Conservation (phyloP, 2,113 vertebrate species). For the Trichechus manatus region DNA sequence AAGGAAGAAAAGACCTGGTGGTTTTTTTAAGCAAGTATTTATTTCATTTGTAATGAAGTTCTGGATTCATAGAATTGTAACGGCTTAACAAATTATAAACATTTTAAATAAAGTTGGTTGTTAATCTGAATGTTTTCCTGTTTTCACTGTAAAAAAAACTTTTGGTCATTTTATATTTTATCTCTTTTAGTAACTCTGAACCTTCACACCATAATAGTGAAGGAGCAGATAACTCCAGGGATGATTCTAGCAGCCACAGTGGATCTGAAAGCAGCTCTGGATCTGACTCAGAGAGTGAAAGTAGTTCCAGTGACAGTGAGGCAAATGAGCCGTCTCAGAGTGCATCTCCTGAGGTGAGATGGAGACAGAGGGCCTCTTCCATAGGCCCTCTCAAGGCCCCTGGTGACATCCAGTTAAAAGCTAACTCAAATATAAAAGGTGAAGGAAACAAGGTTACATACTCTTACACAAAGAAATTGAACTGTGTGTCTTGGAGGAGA, state of each 20-base stretch:
- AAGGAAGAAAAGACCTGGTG: neutral
- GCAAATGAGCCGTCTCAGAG: slow-evolving; percentile 95
- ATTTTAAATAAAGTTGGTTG: slow-evolving; percentile 47
- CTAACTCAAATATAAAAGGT: neutral
- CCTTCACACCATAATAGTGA: slow-evolving; percentile 95
- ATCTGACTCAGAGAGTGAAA: slow-evolving; percentile 98
- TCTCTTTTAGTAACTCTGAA: slow-evolving; percentile 89
- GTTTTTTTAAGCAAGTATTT: neutral
- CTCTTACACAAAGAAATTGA: neutral
- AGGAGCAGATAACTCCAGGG: slow-evolving; percentile 94
- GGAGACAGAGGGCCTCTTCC: neutral
- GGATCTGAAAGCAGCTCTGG: slow-evolving; percentile 99
- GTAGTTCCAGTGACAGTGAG: slow-evolving; percentile 98
- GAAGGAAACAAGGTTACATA: neutral
- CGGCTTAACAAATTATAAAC: neutral
- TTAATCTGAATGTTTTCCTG: slow-evolving; percentile 48
- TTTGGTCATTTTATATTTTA: slow-evolving; percentile 45
- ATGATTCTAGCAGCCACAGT: slow-evolving; percentile 98
- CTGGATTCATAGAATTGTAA: neutral
- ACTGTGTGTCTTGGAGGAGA: neutral
- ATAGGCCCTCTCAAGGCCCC: neutral
- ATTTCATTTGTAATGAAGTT: slow-evolving; percentile 33
- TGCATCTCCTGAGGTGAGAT: slow-evolving; percentile 94
- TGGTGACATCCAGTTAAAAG: neutral
- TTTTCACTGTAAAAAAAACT: neutral